A percentile compares a stretch with the other conserved stretches of the same genome.
These are phyloP conservation scores for Oxyura jamaicensis DNA, from an alignment of 2,113 vertebrate genomes.

Conservation along the genomic window DNA sequence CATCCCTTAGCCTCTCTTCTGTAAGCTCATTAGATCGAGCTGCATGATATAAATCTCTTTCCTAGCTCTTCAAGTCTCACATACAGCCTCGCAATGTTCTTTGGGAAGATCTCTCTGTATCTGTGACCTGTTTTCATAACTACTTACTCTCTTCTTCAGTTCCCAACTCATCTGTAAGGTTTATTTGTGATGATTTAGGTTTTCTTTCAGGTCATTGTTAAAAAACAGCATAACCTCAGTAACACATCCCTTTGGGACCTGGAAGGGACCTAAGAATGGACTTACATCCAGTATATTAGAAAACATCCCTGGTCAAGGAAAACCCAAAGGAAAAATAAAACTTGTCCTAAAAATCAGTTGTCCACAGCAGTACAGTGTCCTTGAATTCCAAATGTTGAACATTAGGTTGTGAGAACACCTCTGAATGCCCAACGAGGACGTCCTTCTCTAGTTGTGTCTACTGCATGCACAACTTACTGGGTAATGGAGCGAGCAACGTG, in stretches of 20 bases:
- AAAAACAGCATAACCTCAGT: not conserved
- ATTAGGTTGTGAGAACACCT: not conserved
- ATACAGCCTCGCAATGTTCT: not conserved
- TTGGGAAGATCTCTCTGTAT: not conserved
- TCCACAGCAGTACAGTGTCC: not conserved
- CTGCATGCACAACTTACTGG: not conserved
- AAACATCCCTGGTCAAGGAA: not conserved
- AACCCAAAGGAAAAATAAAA: not conserved
- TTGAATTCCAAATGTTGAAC: not conserved
- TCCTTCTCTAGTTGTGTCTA: not conserved
- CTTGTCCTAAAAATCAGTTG: not conserved
- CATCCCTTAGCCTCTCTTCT: not conserved
- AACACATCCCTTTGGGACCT: not conserved
- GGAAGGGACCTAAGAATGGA: not conserved
- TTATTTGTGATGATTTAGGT: not conserved
- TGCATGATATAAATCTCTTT: not conserved
- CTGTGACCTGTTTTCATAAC: not conserved
- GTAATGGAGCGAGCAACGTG: not conserved
- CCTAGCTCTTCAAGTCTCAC: not conserved
- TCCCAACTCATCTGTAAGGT: not conserved
- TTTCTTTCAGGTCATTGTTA: not conserved
- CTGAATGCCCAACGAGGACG: fast-evolving
- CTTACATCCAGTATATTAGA: not conserved
- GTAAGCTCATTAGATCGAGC: not conserved
- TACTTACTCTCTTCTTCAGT: not conserved